Evolutionary conservation across 2,888 invertebrate species (phyloP), one percentile per base, ranked within the genome.

Genomic region (Tenthredo distinguenda): DNA sequence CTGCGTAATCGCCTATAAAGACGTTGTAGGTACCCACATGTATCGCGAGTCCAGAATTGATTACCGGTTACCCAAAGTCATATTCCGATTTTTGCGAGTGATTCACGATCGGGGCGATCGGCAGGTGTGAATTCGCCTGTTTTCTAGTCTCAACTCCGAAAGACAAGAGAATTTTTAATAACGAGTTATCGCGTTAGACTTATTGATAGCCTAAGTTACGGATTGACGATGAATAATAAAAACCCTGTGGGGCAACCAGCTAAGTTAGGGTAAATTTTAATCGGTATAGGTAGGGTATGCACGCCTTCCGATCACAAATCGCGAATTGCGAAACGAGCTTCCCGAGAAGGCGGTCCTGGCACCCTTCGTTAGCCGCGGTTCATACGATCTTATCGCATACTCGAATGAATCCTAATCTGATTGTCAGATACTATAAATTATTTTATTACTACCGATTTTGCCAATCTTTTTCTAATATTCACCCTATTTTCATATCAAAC

Each of bases 251-350:
- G 55, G 37, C 15, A 34, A 79, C 34, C n/a, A 34, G 37, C 34
- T 31, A 34, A 79, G 62, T 31, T 58, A 40, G 21, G 40, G n/a
- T 37, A 40, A 81, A 81, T 62, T 81, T 62, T 37, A 81, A 81
- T 77, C 50, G 40, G 72, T 40, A 74, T 12, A 74, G 26, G 72
- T 21, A 31, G 47, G 7, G 21, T 81, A 55, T 62, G 81, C 58
- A 81, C 81, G 81, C 62, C 81, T 81, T 40, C 21, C 58, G 40
- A 62, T 81, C 58, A n/a, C 77, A 77, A 77, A 77, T 77, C 50
- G 77, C 55, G 34, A 55, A 50, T 55, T 31, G 81, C 62, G 50
- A 62, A 62, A 81, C 58, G 26, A 40, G 31, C 81, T 81, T 62
- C 58, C n/a, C 55, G 6, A 55, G 79, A 58, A 55, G 79, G 79